Conservation (phyloP, 2,888 invertebrate genomes). For the Rhagonycha fulva region DNA sequence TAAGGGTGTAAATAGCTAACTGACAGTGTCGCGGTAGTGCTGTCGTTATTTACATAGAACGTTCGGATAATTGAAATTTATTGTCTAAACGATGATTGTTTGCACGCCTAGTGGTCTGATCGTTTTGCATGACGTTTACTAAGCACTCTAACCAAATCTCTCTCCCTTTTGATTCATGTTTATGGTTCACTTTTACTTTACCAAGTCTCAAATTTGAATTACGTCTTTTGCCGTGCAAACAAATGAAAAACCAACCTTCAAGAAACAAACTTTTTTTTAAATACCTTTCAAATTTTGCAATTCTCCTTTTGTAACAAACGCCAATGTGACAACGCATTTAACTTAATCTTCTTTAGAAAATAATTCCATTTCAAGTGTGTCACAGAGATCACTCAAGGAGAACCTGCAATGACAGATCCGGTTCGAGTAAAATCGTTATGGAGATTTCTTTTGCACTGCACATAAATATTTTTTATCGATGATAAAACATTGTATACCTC, state of each 20-base stretch:
- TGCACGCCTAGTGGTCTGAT: constrained; percentile 40
- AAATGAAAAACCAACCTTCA: background rate
- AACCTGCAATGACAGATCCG: background rate
- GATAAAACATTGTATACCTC: no score
- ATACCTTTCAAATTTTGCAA: background rate
- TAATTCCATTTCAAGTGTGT: background rate
- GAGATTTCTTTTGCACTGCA: no score
- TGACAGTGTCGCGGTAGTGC: constrained; percentile 49
- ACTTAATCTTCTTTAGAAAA: background rate
- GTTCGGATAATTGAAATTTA: constrained; percentile 54
- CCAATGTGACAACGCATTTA: background rate
- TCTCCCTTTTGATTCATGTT: constrained; percentile 42
- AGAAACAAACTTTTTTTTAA: background rate
- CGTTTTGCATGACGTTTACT: constrained; percentile 41
- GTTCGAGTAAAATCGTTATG: background rate
- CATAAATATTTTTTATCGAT: no score
- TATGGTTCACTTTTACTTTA: constrained; percentile 41
- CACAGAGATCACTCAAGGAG: background rate
- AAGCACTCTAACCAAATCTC: constrained; percentile 37
- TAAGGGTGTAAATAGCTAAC: constrained; percentile 53
- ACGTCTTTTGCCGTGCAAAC: background rate
- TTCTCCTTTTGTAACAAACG: background rate
- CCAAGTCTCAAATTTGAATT: constrained; percentile 24
- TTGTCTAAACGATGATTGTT: constrained; percentile 53
- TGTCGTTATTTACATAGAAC: constrained; percentile 47